Conservation (phyloP, 2,888 invertebrate species). For the Balanococcus diminutus region DNA sequence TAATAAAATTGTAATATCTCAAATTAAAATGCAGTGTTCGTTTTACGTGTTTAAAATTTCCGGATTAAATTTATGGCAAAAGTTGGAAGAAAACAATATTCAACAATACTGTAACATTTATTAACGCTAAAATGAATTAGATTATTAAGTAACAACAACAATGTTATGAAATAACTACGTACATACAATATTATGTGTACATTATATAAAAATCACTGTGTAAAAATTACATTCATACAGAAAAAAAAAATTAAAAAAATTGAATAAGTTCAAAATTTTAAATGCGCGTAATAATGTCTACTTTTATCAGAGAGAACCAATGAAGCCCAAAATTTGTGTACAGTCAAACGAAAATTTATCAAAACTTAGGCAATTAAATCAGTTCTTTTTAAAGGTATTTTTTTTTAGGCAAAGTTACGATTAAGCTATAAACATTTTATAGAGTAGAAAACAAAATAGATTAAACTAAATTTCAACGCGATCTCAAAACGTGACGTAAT, state of each 20-base stretch:
- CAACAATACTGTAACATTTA: conserved; percentile 48
- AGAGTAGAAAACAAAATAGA: not conserved
- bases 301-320: not conserved
- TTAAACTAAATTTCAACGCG: not conserved
- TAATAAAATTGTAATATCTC: not conserved
- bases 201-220: conserved; percentile 45
- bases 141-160: conserved; percentile 51
- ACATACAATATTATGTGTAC: conserved; percentile 46
- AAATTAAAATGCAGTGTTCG: not conserved
- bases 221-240: conserved; percentile 30
- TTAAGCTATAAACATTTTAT: conserved; percentile 14
- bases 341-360: conserved; percentile 2
- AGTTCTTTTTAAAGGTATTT: conserved; percentile 3
- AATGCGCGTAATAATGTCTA: conserved; percentile 16
- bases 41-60: not conserved
- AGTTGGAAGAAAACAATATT: not conserved
- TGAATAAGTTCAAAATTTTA: conserved; percentile 21
- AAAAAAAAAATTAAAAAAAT: conserved; percentile 22
- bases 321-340: conserved; percentile 38
- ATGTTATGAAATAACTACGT: conserved; percentile 40
- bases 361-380: conserved; percentile 21
- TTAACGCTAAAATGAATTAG: conserved; percentile 45
- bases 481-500: conserved; percentile 10
- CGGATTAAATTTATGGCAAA: not conserved
- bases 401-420: conserved; percentile 1